Evolutionary conservation across 1,140 invertebrate genomes (phyloP), one percentile per base, ranked within the genome.

Genomic region (Brachionus calyciflorus): DNA sequence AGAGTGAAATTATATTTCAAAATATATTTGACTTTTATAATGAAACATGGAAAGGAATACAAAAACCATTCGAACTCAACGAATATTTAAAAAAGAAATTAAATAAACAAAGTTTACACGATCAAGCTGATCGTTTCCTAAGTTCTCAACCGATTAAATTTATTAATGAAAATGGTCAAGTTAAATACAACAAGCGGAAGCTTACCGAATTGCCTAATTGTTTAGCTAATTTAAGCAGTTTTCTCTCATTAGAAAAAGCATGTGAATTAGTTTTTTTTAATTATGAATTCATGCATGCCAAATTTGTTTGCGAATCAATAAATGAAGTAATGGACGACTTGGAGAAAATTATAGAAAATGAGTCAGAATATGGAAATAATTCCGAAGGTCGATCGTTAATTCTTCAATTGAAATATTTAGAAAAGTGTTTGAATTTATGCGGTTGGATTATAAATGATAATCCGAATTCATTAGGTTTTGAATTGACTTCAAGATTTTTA

Each of bases 401-500:
- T 1, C 12, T 26, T 44, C 37, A 65, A 19, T 19, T 65, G 3
- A 65, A 65, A 24, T 65, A 44, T 21, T 7, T 65, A 6, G 21
- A 19, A 21, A 65, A 65, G 41, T 65, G 60, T 41, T 28, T 65
- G 14, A 65, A 28, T 24, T 24, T 65, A 37, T 65, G 60, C 19
- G 60, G 60, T 30, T 44, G 40, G 37, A 26, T 19, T n/a, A 65
- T 65, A 21, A 65, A 65, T n/a, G 60, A 65, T 41, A 65, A 44
- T n/a, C 60, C 60, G 1, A 24, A 10, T 6, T 24, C 17, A 10
- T 19, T 84, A 53, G 79, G 81, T 9, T 78, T 80, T 21, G 82
- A 83, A 78, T 76, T 84, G 26, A 77, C 80, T 0, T 82, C 82
- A 0, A 81, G 80, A 70, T 79, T 83, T 14, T 76, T 84, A 12